Evolutionary conservation across 2,797 vertebrate species (phyloP).

Genomic region (Microtus obscurus): DNA sequence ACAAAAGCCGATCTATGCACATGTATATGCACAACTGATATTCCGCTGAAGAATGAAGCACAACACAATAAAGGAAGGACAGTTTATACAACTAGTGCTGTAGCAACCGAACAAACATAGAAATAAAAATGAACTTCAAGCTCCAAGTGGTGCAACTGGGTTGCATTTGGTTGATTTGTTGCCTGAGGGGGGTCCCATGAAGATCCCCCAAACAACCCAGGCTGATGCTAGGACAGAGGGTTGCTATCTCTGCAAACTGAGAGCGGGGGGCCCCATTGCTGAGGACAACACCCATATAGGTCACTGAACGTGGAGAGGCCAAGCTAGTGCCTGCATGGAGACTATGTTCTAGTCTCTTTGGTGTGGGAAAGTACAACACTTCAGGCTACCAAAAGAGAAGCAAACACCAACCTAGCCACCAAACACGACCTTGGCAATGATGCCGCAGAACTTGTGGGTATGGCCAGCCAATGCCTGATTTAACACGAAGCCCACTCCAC

Average conservation of each 20-base stretch:
- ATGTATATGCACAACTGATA: conserved; percentile 8
- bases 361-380: not conserved
- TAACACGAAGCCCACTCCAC: not conserved
- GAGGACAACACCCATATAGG: not conserved
- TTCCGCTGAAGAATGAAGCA: not conserved
- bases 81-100: not conserved
- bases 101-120: not conserved
- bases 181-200: not conserved
- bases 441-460: not conserved
- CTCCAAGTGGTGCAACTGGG: not conserved
- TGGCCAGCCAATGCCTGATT: not conserved
- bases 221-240: not conserved
- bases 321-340: not conserved
- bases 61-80: not conserved
- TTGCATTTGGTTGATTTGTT: not conserved
- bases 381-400: not conserved
- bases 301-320: not conserved
- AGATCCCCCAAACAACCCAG: not conserved
- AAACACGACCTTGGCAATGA: not conserved
- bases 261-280: not conserved
- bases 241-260: not conserved
- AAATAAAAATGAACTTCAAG: not conserved
- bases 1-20: not conserved
- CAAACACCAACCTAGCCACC: not conserved
- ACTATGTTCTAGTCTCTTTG: not conserved